A percentile compares a stretch with the other conserved stretches of the same genome.
These are phyloP conservation scores for Pseudococcus jackbeardsleyi DNA, from an alignment of 2,888 invertebrate species.

Conservation along the genomic window DNA sequence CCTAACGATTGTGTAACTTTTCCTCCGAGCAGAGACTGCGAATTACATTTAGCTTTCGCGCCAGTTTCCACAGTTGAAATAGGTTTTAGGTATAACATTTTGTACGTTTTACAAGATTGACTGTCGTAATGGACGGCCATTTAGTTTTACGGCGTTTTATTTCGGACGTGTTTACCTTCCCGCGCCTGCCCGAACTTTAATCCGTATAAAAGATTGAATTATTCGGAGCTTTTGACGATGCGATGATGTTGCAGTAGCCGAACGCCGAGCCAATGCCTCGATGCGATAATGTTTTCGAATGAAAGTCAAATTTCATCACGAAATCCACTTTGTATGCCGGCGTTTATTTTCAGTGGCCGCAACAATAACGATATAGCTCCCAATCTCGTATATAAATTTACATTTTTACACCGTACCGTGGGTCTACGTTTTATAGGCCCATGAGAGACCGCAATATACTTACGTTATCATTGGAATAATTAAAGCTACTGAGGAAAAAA, in stretches of 20 bases:
- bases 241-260: neutral
- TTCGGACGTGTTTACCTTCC: constrained; percentile 57
- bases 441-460: no score
- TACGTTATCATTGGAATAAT: no score
- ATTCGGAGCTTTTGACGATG: neutral
- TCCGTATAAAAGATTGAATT: constrained; percentile 60
- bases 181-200: neutral
- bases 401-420: neutral
- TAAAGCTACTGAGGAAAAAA: no score
- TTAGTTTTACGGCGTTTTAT: constrained; percentile 60
- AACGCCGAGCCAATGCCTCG: neutral
- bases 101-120: constrained; percentile 63
- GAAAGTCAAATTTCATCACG: constrained; percentile 42
- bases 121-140: constrained; percentile 61
- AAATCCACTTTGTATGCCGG: constrained; percentile 12
- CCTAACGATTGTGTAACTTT: constrained; percentile 53
- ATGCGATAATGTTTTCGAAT: neutral
- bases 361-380: neutral
- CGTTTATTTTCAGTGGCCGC: neutral
- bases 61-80: neutral
- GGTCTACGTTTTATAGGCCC: no score
- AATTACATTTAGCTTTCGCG: constrained; percentile 47
- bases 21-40: constrained; percentile 8
- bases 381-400: neutral
- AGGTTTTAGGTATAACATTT: constrained; percentile 35